Evolutionary conservation across 2,888 invertebrate species (phyloP).

Genomic region (Dascillus cervinus): DNA sequence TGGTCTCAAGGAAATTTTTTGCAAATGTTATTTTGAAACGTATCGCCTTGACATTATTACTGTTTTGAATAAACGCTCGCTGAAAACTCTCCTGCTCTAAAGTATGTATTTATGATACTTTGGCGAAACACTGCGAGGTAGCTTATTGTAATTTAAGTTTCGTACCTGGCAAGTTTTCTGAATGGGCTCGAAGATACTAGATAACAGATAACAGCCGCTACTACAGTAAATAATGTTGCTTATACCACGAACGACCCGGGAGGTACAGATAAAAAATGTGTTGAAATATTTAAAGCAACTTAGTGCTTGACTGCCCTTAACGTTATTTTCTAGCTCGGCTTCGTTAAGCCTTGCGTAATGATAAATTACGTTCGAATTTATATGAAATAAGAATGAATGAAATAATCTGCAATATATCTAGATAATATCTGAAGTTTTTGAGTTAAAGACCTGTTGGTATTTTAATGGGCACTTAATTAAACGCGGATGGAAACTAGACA

Average conservation of each 20-base stretch:
- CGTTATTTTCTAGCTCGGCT: too few relatives aligned
- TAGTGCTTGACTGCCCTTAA: too few relatives aligned
- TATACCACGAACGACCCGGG: slow-evolving; percentile 5
- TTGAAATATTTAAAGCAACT: slow-evolving; percentile 3
- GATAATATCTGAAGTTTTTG: slow-evolving; percentile 6
- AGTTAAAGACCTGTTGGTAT: slow-evolving; percentile 9
- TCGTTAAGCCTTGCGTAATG: too few relatives aligned
- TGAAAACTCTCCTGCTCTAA: too few relatives aligned
- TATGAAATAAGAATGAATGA: too few relatives aligned
- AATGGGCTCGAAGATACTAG: slow-evolving; percentile 8
- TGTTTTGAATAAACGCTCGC: too few relatives aligned
- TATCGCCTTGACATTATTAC: too few relatives aligned
- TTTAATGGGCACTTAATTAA: slow-evolving; percentile 12
- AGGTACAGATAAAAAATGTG: slow-evolving; percentile 6
- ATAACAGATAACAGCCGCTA: slow-evolving; percentile 5
- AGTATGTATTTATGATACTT: neutral
- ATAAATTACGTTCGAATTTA: too few relatives aligned
- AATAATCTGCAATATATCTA: too few relatives aligned
- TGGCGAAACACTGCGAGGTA: neutral
- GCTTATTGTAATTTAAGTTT: neutral
- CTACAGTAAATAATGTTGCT: slow-evolving; percentile 3
- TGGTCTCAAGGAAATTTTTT: too few relatives aligned
- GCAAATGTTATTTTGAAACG: too few relatives aligned
- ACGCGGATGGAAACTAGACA: slow-evolving; percentile 9
- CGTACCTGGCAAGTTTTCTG: slow-evolving; percentile 4